Conservation (phyloP, 2,113 vertebrate genomes). For the Neodontobutis hainanensis region DNA sequence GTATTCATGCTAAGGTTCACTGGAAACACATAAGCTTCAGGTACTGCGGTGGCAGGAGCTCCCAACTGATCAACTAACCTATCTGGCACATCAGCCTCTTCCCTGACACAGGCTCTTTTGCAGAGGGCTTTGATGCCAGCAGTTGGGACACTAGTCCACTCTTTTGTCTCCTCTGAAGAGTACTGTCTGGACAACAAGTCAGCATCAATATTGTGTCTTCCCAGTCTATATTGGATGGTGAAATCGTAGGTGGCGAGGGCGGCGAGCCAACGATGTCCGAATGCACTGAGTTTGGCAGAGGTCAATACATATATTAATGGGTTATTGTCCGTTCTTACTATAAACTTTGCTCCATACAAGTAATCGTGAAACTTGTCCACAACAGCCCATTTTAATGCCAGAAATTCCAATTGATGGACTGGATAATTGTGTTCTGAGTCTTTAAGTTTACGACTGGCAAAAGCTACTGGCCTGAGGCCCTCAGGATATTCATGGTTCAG, state of each 20-base stretch:
- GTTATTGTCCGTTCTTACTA: slow-evolving; percentile 6
- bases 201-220: neutral
- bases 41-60: no score
- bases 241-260: neutral
- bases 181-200: neutral
- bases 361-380: neutral
- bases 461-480: neutral
- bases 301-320: neutral
- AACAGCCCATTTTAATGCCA: neutral
- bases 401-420: neutral
- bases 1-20: no score
- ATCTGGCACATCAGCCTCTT: no score
- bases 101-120: no score
- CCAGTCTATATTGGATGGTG: neutral
- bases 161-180: neutral
- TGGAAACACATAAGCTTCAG: no score
- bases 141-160: neutral
- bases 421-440: neutral
- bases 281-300: neutral
- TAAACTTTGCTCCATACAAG: neutral
- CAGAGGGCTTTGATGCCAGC: neutral
- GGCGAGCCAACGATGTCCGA: neutral
- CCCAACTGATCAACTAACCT: no score
- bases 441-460: neutral
- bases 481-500: neutral